These are phyloP conservation scores for Cercopithecus petaurista DNA, from an alignment of 2,797 vertebrate genomes.

Conservation along the genomic window DNA sequence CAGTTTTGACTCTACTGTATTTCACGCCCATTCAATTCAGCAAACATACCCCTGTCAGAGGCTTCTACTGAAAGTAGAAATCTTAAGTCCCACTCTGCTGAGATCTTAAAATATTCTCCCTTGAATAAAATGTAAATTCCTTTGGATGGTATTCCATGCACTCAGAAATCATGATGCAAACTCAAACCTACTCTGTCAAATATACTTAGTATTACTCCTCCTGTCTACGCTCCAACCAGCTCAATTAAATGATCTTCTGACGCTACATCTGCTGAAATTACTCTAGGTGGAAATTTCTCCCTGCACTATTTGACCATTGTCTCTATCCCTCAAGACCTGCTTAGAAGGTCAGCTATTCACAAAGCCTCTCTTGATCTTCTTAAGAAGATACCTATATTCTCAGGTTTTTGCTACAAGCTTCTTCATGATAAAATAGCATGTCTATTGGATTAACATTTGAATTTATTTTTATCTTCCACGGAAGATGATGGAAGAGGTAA, in stretches of 20 bases:
- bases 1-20: neutral
- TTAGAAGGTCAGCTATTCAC: neutral
- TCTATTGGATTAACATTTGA: neutral
- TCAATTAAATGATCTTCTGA: neutral
- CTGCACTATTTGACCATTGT: rapidly evolving
- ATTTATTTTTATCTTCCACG: neutral
- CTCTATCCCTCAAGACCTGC: neutral
- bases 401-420: neutral
- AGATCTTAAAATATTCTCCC: neutral
- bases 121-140: neutral
- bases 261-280: no score
- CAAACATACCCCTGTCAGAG: neutral
- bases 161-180: neutral
- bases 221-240: neutral
- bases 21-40: neutral
- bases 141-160: neutral
- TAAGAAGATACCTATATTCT: neutral
- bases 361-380: neutral
- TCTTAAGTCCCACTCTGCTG: neutral
- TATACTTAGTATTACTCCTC: neutral
- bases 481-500: neutral
- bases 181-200: neutral
- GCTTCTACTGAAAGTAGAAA: neutral
- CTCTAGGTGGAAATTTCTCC: neutral
- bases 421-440: neutral